phyloP scores from a whole-genome alignment of 2,888 invertebrate genomes.

The Lithophane socia region DNA sequence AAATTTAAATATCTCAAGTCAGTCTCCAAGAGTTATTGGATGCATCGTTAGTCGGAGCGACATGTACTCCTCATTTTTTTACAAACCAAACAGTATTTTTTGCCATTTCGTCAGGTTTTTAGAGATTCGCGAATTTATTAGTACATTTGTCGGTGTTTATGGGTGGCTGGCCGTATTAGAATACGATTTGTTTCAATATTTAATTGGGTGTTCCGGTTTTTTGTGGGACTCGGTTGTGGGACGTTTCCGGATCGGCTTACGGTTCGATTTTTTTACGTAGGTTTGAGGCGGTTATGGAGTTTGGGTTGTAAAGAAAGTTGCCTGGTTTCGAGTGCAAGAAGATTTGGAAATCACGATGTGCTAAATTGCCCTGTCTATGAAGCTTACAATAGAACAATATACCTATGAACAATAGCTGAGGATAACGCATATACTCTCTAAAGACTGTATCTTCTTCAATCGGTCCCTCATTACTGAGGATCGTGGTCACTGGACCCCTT shows the following conservation, averaged over 20 bases:
- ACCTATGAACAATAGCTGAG: too few species aligned
- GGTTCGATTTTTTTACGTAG: constrained; percentile 1
- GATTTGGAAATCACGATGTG: too few species aligned
- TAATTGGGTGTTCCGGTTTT: constrained; percentile 70
- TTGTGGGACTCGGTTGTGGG: constrained; percentile 21
- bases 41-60: constrained; percentile 86
- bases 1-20: constrained; percentile 83
- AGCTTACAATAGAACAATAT: too few species aligned
- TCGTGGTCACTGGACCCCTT: too few species aligned
- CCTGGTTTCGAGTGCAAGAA: too few species aligned
- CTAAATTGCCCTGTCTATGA: too few species aligned
- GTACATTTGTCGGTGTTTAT: constrained; percentile 77
- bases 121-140: constrained; percentile 81
- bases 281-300: constrained; percentile 15
- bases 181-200: constrained; percentile 67
- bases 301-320: too few species aligned
- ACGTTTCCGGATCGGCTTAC: constrained; percentile 43
- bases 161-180: constrained; percentile 69
- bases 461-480: too few species aligned
- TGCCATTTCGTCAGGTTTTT: constrained; percentile 85
- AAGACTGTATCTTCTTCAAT: too few species aligned
- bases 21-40: constrained; percentile 82
- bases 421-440: too few species aligned
- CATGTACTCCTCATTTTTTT: constrained; percentile 62
- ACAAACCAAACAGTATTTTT: constrained; percentile 75